phyloP scores from a whole-genome alignment of 2,113 vertebrate species.

The Atherinomorus stipes region DNA sequence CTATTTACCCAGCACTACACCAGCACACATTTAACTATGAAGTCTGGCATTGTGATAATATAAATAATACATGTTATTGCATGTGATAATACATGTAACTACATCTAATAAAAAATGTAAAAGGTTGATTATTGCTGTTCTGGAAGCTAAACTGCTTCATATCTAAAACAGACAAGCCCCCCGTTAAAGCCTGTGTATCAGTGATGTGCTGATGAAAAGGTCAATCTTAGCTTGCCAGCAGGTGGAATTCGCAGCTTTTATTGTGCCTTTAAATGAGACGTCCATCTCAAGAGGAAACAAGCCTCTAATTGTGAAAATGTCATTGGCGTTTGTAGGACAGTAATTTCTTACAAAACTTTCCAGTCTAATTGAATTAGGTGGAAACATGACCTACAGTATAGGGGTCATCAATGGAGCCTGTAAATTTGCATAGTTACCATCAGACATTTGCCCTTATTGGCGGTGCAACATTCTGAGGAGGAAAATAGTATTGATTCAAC shows the following conservation, averaged over 20 bases:
- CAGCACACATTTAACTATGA: neutral
- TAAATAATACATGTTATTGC: neutral
- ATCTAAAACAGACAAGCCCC: slow-evolving; percentile 7
- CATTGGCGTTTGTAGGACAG: slow-evolving; percentile 24
- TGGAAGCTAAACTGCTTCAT: slow-evolving; percentile 16
- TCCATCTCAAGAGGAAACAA: slow-evolving; percentile 10
- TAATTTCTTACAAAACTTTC: slow-evolving; percentile 8
- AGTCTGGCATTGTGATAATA: neutral
- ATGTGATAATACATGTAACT: neutral
- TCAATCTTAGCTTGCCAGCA: slow-evolving; percentile 19
- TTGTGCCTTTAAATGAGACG: slow-evolving; percentile 15
- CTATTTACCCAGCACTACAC: too few species aligned
- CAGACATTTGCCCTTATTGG: neutral
- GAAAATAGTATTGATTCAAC: slow-evolving; percentile 5
- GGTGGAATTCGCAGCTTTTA: slow-evolving; percentile 37
- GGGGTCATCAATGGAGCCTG: neutral
- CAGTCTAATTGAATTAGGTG: slow-evolving; percentile 19
- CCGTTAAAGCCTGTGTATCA: slow-evolving; percentile 7
- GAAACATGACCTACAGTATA: neutral
- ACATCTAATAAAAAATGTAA: slow-evolving; percentile 9
- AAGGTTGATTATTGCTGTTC: slow-evolving; percentile 4
- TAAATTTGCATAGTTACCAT: slow-evolving; percentile 7
- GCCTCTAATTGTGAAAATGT: slow-evolving; percentile 42
- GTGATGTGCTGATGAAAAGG: slow-evolving; percentile 32
- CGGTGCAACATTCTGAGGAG: neutral